A percentile compares a stretch with the other conserved stretches of the same genome.
Evolutionary conservation across 2,797 vertebrate species (phyloP).

Genomic region (Pogoniulus pusillus): DNA sequence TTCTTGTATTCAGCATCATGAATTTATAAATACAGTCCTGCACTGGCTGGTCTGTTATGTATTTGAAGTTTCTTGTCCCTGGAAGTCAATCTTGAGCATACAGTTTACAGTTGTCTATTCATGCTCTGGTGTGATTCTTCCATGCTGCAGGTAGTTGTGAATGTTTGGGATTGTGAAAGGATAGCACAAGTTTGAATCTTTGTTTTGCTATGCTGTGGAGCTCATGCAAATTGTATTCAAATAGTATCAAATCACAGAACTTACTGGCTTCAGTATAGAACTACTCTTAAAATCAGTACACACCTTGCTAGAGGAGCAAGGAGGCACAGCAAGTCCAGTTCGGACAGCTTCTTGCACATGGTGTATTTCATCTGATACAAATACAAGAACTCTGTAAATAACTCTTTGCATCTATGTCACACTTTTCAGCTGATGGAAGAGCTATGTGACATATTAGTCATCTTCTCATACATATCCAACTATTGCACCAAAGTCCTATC

Average conservation of each 20-base stretch:
- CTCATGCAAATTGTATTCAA: not conserved
- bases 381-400: not conserved
- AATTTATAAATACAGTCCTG: not conserved
- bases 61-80: not conserved
- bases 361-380: not conserved
- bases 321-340: not conserved
- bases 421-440: not conserved
- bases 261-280: not conserved
- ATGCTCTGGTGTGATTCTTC: not conserved
- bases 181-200: not conserved
- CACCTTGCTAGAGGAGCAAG: not conserved
- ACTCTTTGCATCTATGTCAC: not conserved
- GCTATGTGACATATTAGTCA: not conserved
- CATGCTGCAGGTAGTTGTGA: not conserved
- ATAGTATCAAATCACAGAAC: not conserved
- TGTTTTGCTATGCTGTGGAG: not conserved
- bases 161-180: not conserved
- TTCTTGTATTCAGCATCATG: not conserved
- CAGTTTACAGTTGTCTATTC: rapidly evolving
- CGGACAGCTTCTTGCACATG: not conserved
- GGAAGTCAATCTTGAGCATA: not conserved
- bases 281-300: not conserved
- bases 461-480: not conserved
- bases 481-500: not conserved
- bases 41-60: not conserved